Evolutionary conservation across 2,797 vertebrate genomes (phyloP), one percentile per base, ranked within the genome.

Genomic region (Naso thynnoides): DNA sequence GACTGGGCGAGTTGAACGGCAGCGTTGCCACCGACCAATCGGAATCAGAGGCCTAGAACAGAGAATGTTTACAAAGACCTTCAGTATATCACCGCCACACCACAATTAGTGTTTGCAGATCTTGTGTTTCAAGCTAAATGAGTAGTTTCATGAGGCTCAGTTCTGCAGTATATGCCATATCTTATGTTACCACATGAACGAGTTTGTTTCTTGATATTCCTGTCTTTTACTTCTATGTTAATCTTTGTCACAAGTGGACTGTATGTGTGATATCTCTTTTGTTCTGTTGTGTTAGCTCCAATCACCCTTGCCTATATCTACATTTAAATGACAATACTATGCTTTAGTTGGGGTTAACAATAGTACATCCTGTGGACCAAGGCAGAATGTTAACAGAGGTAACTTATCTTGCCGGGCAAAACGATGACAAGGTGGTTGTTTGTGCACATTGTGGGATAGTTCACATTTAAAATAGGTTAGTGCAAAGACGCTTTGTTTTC

Each of bases 21-120:
- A 93, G 91, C 70, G 77, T 95, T 45, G 79, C 94, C 83, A 95
- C 94, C 10, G 91, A 95, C 90, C 95, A 94, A 72, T 95, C 94
- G 0, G 95, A 94, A 85, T 92, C 93, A 1, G 94, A 95, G 85
- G 93, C 94, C 78, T 95, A 91, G 90, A 86, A 57, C 67, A 49
- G 61, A 84, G 86, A 92, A 87, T 88, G 89, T 89, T 87, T 84
- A 82, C 82, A 81, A 26, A 84, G 79, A 89, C 70, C 81, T 82
- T 82, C 42, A 59, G 64, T 73, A 21, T 56, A 70, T 84, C 69
- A 24, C 72, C 78, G 55, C 68, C 72, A 82, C 66, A 44, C 59
- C 76, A 85, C 75, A 74, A 70, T 76, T 80, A 73, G 65, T 80
- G 82, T 90, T 84, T 60, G 76, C 81, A 82, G 80, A 86, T 56